Percentiles rank a stretch among this genome's conserved stretches.
These are phyloP conservation scores for Tetheella fluctuosa DNA, from an alignment of 2,888 invertebrate genomes.

Conservation along the genomic window DNA sequence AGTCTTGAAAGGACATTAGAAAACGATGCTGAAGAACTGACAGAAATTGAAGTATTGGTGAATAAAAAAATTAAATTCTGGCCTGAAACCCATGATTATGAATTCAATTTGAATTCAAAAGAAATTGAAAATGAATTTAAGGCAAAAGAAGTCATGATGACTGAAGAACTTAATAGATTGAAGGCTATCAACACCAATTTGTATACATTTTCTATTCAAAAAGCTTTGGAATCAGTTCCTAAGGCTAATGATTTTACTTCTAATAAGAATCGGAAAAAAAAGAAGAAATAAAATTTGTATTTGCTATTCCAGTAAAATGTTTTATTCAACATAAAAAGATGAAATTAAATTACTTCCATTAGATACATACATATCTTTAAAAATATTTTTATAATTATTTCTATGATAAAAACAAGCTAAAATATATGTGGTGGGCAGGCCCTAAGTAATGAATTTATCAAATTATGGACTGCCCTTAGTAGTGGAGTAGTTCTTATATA, in stretches of 20 bases:
- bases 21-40: slow-evolving; percentile 70
- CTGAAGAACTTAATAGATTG: slow-evolving; percentile 80
- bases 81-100: slow-evolving; percentile 46
- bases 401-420: too few species aligned
- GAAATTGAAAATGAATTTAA: slow-evolving; percentile 55
- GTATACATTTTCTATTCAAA: slow-evolving; percentile 81
- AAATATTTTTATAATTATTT: too few species aligned
- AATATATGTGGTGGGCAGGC: too few species aligned
- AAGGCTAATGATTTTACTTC: slow-evolving; percentile 43
- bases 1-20: slow-evolving; percentile 87
- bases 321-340: too few species aligned
- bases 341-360: not conserved
- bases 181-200: slow-evolving; percentile 85
- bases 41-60: slow-evolving; percentile 72
- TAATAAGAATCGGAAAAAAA: slow-evolving; percentile 52
- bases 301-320: not conserved
- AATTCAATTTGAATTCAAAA: slow-evolving; percentile 38
- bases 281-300: slow-evolving; percentile 28
- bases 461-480: too few species aligned
- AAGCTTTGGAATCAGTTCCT: slow-evolving; percentile 60
- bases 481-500: too few species aligned
- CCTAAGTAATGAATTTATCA: too few species aligned
- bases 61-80: slow-evolving; percentile 74
- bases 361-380: too few species aligned
- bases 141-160: slow-evolving; percentile 58